Evolutionary conservation across 2,797 vertebrate species (phyloP).

Genomic region (Cryptoblepharus egeriae): DNA sequence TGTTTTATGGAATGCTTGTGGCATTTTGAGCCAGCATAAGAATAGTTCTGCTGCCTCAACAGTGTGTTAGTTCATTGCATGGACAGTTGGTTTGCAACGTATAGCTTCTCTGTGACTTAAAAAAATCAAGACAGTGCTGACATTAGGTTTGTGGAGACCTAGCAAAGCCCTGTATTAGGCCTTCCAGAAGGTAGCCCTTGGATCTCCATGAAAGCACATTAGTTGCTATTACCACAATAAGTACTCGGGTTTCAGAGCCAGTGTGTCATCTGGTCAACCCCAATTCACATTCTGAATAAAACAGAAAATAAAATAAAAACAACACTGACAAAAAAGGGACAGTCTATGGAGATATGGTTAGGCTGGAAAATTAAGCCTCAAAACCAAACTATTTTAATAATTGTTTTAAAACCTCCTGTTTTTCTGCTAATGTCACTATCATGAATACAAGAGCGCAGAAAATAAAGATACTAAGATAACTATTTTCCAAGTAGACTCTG

Average conservation of each 20-base stretch:
- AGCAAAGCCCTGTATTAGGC: too few species aligned
- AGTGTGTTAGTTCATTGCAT: too few species aligned
- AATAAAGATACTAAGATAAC: conserved; percentile 47
- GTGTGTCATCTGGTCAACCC: too few species aligned
- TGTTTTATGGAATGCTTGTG: too few species aligned
- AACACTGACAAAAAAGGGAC: neutral
- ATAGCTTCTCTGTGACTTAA: neutral
- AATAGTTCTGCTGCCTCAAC: too few species aligned
- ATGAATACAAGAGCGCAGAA: conserved; percentile 56
- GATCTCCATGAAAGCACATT: too few species aligned
- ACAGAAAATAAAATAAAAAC: neutral
- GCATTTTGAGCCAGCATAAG: too few species aligned
- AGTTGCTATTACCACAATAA: too few species aligned
- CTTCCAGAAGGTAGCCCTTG: too few species aligned
- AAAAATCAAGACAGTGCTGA: too few species aligned
- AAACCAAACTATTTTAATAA: conserved; percentile 6
- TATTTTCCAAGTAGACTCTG: conserved; percentile 49
- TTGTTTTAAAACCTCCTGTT: conserved; percentile 42
- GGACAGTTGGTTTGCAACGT: neutral
- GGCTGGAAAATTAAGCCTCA: conserved; percentile 35
- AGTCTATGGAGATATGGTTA: neutral
- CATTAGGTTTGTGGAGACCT: too few species aligned
- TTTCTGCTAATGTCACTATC: conserved; percentile 59
- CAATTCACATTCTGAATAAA: neutral
- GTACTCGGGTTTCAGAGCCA: too few species aligned